phyloP scores from a whole-genome alignment of 2,888 invertebrate species.

The Lycocerus yunnanus region DNA sequence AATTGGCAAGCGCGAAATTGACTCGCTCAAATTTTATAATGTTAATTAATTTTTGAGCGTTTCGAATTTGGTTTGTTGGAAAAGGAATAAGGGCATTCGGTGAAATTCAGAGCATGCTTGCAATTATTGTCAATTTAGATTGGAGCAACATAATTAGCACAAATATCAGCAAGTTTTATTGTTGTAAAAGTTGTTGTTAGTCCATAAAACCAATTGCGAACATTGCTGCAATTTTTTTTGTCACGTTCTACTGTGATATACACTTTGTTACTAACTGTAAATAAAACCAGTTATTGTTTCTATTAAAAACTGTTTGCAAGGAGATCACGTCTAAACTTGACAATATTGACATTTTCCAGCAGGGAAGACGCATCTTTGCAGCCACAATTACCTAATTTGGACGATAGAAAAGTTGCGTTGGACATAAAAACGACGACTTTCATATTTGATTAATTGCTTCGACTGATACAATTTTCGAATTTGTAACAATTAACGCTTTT shows the following conservation, averaged over 20 bases:
- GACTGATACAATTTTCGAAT: neutral
- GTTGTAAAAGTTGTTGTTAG: constrained; percentile 12
- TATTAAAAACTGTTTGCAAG: constrained; percentile 26
- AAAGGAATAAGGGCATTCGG: neutral
- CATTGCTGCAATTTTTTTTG: constrained; percentile 21
- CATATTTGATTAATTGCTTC: neutral
- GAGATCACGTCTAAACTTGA: constrained; percentile 20
- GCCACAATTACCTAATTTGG: constrained; percentile 23
- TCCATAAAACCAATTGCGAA: constrained; percentile 17
- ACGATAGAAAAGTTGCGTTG: neutral
- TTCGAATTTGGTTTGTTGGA: too few relatives aligned
- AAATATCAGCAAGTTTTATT: constrained; percentile 9
- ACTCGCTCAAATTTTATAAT: neutral
- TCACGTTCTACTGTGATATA: constrained; percentile 21
- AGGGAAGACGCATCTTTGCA: constrained; percentile 12
- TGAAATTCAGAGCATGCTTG: neutral
- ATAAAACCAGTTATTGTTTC: constrained; percentile 18
- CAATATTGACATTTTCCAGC: constrained; percentile 18
- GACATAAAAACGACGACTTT: neutral
- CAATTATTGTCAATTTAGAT: neutral
- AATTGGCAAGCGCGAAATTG: neutral
- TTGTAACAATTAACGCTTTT: neutral
- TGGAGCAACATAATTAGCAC: constrained; percentile 15
- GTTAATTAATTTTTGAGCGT: too few relatives aligned
- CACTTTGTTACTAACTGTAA: constrained; percentile 24